phyloP scores from a whole-genome alignment of 2,888 invertebrate species.

The Eupithecia abbreviata region DNA sequence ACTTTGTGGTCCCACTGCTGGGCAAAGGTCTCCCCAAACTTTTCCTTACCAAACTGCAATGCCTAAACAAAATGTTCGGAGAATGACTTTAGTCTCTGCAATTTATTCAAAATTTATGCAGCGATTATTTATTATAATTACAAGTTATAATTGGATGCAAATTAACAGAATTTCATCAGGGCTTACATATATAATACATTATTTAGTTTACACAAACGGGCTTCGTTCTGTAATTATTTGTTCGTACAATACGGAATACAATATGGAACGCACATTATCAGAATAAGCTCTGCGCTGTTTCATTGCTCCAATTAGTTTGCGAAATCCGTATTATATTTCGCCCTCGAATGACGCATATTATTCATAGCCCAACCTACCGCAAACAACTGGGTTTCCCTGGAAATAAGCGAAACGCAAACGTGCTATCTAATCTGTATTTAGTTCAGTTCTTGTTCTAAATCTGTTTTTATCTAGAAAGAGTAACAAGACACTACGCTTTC shows the following conservation, averaged over 20 bases:
- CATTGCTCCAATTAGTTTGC: constrained; percentile 19
- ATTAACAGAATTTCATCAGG: constrained; percentile 1
- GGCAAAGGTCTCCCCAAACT: no score
- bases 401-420: not conserved
- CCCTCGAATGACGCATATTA: constrained; percentile 27
- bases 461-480: not conserved
- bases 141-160: constrained; percentile 1
- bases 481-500: not conserved
- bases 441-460: not conserved
- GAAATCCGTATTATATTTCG: constrained; percentile 19
- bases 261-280: constrained; percentile 6
- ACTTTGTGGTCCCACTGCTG: no score
- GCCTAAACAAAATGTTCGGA: not conserved
- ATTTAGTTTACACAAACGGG: not conserved
- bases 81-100: not conserved
- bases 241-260: constrained; percentile 10
- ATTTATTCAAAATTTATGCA: not conserved
- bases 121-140: not conserved
- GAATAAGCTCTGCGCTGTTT: constrained; percentile 18
- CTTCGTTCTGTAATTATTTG: not conserved
- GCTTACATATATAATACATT: not conserved
- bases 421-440: not conserved
- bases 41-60: not conserved
- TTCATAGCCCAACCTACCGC: not conserved
- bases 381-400: not conserved